Base-by-base conservation (phyloP, 1,140 invertebrate species). In the Drosophila ercepeae region DNA sequence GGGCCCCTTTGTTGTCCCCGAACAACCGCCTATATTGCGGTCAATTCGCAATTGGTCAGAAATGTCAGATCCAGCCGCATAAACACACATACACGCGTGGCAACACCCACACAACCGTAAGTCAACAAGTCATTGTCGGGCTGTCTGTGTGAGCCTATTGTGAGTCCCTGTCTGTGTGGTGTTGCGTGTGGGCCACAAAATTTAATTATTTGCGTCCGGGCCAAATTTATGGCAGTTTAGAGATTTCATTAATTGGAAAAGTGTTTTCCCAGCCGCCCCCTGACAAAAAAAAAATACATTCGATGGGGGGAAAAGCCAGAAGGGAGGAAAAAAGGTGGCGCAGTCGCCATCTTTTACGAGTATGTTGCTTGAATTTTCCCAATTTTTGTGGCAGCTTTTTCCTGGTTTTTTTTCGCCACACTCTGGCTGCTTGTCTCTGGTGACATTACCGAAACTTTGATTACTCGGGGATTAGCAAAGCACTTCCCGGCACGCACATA, bases 181-280 rank as follows among this genome's bases (percentile, higher is more conserved):
- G 58, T 67, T 52, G 58, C 60, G 78, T 75, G 60, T 65, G 58
- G 72, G 67, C 61, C 48, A 70, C 78, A 63, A 70, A 83, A 90
- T 90, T 90, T 90, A 90, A 90, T 90, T 90, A 90, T 90, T 83
- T 83, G 72, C 68, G 77, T 64, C 70, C 84, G 78, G 59, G 67
- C 59, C 60, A 61, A 90, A 90, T 90, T 90, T 90, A 90, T 90
- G 88, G 78, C 78, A 89, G 78, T 81, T 89, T 90, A 83, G 82
- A 90, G 88, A 90, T 90, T 90, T 90, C 78, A 90, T 90, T 90
- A 90, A 90, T 90, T 90, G 88, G 88, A 90, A 90, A 90, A 90
- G 78, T 83, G 89, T 74, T 90, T 83, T 63, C 59, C 68, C 63
- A 54, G 39, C n/a, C 41, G 36, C 36, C 52, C 25, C 23, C n/a